A percentile compares a stretch with the other conserved stretches of the same genome.
Conservation (phyloP, 2,888 invertebrate genomes). For the Ophion costatus region DNA sequence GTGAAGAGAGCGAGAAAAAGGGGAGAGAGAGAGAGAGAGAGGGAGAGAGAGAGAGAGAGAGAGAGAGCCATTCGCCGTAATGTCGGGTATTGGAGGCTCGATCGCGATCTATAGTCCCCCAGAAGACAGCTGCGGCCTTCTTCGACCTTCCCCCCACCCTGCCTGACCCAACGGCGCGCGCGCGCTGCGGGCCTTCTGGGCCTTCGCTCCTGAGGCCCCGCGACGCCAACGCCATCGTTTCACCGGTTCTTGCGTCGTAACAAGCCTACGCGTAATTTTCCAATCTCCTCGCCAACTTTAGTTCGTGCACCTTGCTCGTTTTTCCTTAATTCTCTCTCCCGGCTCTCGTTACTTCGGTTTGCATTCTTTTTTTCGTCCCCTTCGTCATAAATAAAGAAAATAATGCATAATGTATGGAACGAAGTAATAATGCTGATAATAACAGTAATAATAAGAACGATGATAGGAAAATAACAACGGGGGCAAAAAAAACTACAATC, state of each 20-base stretch:
- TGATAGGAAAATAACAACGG: too few relatives aligned
- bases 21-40: not conserved
- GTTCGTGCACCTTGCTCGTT: slow-evolving; percentile 27
- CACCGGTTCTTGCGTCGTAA: slow-evolving; percentile 33
- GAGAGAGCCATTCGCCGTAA: slow-evolving; percentile 21
- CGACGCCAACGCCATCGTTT: slow-evolving; percentile 49
- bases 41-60: not conserved
- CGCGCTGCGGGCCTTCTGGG: slow-evolving; percentile 27
- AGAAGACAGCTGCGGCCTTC: slow-evolving; percentile 80
- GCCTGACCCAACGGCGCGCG: slow-evolving; percentile 37
- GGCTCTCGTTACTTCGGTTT: too few relatives aligned
- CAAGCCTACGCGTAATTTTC: slow-evolving; percentile 40
- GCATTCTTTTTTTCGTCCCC: too few relatives aligned
- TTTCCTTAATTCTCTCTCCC: not conserved
- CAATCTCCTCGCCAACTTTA: slow-evolving; percentile 25
- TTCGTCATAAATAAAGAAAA: too few relatives aligned
- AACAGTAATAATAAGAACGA: too few relatives aligned
- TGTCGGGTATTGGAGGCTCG: slow-evolving; percentile 27
- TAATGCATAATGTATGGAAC: too few relatives aligned
- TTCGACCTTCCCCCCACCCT: slow-evolving; percentile 81
- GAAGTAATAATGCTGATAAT: too few relatives aligned
- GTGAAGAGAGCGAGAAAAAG: too few relatives aligned
- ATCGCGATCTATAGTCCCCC: slow-evolving; percentile 42
- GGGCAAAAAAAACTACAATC: too few relatives aligned
- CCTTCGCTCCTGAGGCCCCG: slow-evolving; percentile 24